phyloP scores from a whole-genome alignment of 2,797 vertebrate genomes.

The Scolopax rusticola region DNA sequence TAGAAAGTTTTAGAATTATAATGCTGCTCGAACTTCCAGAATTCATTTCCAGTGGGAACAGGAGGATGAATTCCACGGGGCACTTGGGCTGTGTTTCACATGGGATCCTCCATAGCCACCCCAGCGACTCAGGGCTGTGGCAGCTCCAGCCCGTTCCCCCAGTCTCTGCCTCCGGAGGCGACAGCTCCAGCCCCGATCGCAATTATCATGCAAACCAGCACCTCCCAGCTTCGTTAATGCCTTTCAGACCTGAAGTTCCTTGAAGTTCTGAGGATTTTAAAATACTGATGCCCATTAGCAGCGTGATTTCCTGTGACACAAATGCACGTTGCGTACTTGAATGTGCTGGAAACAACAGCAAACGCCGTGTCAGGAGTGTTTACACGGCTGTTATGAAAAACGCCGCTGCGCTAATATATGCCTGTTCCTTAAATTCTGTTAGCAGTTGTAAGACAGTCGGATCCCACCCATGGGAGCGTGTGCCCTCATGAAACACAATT shows the following conservation, averaged over 20 bases:
- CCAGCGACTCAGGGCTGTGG: not conserved
- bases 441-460: slow-evolving; percentile 82
- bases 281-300: slow-evolving; percentile 63
- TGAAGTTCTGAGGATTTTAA: slow-evolving; percentile 80
- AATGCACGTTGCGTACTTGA: slow-evolving; percentile 18
- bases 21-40: not conserved
- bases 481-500: slow-evolving; percentile 87
- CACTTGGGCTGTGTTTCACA: accelerated
- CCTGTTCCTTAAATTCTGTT: slow-evolving; percentile 81
- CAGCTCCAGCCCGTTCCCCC: not conserved
- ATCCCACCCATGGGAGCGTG: slow-evolving; percentile 85
- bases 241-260: slow-evolving; percentile 80
- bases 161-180: not conserved
- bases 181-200: slow-evolving; percentile 29
- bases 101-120: not conserved
- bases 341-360: slow-evolving; percentile 46
- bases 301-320: slow-evolving; percentile 38
- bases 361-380: slow-evolving; percentile 68
- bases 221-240: slow-evolving; percentile 70
- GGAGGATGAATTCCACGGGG: not conserved
- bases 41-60: not conserved
- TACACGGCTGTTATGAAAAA: slow-evolving; percentile 73
- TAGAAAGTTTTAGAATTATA: not conserved
- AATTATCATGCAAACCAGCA: slow-evolving; percentile 82
- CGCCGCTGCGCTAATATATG: slow-evolving; percentile 70